These are phyloP conservation scores for Allolobophora icterica DNA, from an alignment of 2,888 invertebrate species.

Conservation along the genomic window DNA sequence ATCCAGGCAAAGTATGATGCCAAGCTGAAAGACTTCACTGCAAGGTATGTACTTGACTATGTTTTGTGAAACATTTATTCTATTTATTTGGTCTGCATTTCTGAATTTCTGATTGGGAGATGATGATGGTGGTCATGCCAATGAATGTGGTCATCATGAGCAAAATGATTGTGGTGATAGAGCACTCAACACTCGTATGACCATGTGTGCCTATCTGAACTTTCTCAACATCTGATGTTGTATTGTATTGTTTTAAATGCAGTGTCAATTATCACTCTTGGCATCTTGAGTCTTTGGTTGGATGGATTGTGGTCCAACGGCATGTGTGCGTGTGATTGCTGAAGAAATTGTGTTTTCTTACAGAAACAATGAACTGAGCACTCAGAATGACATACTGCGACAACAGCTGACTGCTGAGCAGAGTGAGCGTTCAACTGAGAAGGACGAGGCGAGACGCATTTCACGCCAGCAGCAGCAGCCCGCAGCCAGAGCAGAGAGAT, in stretches of 20 bases:
- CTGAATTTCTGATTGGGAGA: not conserved
- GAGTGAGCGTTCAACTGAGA: slow-evolving; percentile 39
- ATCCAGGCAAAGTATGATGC: slow-evolving; percentile 62
- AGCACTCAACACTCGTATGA: no score
- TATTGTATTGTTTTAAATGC: not conserved
- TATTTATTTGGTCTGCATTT: not conserved
- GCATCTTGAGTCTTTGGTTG: not conserved
- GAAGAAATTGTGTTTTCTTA: not conserved
- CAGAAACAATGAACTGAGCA: slow-evolving; percentile 64
- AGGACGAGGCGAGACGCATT: not conserved
- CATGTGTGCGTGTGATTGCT: not conserved
- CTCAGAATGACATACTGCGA: slow-evolving; percentile 63
- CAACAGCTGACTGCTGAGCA: slow-evolving; percentile 65
- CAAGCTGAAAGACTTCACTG: slow-evolving; percentile 45
- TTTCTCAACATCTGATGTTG: not conserved
- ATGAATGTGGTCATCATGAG: not conserved
- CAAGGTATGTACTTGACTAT: not conserved
- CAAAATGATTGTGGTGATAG: not conserved
- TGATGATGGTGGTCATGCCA: no score
- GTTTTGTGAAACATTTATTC: no score
- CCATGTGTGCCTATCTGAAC: no score
- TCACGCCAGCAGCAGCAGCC: slow-evolving; percentile 27
- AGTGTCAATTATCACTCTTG: not conserved
- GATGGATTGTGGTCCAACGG: not conserved
- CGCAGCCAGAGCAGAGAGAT: slow-evolving; percentile 71